phyloP scores from a whole-genome alignment of 2,888 invertebrate genomes.

The Agrilus mali region DNA sequence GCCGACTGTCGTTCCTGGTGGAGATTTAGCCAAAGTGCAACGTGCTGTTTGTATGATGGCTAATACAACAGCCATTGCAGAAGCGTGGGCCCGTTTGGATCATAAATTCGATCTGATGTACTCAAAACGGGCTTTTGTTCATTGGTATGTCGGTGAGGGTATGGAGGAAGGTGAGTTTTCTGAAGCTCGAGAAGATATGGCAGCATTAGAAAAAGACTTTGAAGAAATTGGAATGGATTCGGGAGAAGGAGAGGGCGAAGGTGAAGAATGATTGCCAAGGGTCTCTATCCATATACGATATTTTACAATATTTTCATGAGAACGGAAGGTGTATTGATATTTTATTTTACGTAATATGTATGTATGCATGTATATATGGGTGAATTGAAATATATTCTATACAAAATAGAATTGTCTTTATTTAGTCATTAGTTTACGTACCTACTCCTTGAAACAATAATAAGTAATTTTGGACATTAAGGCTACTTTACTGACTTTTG shows the following conservation, averaged over 20 bases:
- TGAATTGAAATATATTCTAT: too few relatives aligned
- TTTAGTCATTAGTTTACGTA: too few relatives aligned
- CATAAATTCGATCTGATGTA: slow-evolving; percentile 60
- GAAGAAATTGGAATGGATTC: slow-evolving; percentile 57
- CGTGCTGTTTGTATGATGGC: slow-evolving; percentile 55
- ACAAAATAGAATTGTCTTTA: too few relatives aligned
- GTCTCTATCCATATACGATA: too few relatives aligned
- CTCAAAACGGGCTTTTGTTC: slow-evolving; percentile 54
- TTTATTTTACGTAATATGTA: too few relatives aligned
- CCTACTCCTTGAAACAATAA: too few relatives aligned
- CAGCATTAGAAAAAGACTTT: slow-evolving; percentile 55
- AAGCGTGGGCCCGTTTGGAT: slow-evolving; percentile 54
- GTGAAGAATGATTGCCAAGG: slow-evolving; percentile 12
- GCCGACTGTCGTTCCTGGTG: slow-evolving; percentile 36
- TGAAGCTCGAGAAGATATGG: slow-evolving; percentile 64
- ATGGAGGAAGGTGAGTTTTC: slow-evolving; percentile 72
- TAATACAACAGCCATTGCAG: slow-evolving; percentile 54
- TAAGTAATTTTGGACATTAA: too few relatives aligned
- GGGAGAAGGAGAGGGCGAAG: slow-evolving; percentile 37
- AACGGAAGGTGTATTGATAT: too few relatives aligned
- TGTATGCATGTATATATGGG: too few relatives aligned
- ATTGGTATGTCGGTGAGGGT: slow-evolving; percentile 70
- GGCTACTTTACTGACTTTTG: too few relatives aligned
- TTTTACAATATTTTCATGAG: too few relatives aligned
- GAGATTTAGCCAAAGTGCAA: slow-evolving; percentile 45